Conservation (phyloP, 2,888 invertebrate genomes). For the Pecten maximus region DNA sequence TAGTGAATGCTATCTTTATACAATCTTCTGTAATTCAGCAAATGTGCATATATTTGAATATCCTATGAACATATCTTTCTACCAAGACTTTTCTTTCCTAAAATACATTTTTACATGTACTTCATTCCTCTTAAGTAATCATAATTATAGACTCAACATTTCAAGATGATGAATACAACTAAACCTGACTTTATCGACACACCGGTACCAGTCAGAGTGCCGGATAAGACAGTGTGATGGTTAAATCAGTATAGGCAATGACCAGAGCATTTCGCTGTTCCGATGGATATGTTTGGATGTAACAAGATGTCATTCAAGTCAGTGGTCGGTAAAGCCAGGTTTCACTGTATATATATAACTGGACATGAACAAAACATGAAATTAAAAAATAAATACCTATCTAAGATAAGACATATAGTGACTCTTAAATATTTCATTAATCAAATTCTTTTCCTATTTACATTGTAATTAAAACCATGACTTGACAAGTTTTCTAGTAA, state of each 20-base stretch:
- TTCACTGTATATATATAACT: too few relatives aligned
- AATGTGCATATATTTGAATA: neutral
- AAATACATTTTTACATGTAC: neutral
- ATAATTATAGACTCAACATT: neutral
- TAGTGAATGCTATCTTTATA: neutral
- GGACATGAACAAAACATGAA: neutral
- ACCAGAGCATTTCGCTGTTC: too few relatives aligned
- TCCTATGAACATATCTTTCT: neutral
- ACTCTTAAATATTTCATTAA: neutral
- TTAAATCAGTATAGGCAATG: too few relatives aligned
- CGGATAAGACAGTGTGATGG: too few relatives aligned
- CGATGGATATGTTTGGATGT: too few relatives aligned
- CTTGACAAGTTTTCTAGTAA: neutral
- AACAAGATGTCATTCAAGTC: too few relatives aligned
- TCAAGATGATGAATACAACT: neutral
- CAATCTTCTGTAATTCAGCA: neutral
- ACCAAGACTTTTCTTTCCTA: neutral
- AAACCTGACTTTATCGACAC: neutral
- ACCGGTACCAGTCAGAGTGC: too few relatives aligned
- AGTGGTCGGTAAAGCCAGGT: too few relatives aligned
- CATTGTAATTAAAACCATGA: neutral
- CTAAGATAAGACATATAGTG: neutral
- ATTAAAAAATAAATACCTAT: constrained; percentile 14
- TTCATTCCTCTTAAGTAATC: neutral
- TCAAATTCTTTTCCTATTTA: neutral